Base-by-base conservation (phyloP, 1,140 invertebrate species). In the Batillaria attramentaria region DNA sequence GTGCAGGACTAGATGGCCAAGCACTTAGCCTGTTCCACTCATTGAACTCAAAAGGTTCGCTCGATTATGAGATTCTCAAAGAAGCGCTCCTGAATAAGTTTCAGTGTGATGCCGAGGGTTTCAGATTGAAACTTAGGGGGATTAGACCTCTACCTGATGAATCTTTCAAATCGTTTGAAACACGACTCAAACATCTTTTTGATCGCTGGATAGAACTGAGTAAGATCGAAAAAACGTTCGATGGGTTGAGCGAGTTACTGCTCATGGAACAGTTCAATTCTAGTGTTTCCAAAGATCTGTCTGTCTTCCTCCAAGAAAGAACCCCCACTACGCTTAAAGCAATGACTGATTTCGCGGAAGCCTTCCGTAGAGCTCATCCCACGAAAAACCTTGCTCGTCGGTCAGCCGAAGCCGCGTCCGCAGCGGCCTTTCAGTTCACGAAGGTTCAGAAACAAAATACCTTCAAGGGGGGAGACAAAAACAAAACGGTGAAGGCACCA, bases 81-180 rank as follows among this genome's bases (percentile, higher is more conserved):
- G n/a, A 57, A 73, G 8, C 46, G 3, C n/a, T 73, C 35, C 18
- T 73, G 33, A 16, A 0, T 0, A 54, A 37, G 37, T 73, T 54
- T 60, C 72, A 73, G n/a, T 73, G 72, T 35, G 37, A 28, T 2
- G 41, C 33, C 8, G 72, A 73, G 2, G 72, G 72, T 33, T 73
- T 24, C 33, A 31, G 46, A 37, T 31, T 57, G n/a, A 57, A 37
- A 33, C 57, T 73, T 28, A 57, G 72, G 24, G 18, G 35, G 33
- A 31, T n/a, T n/a, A 31, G 24, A 28, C 72, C 72, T 4, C 31
- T 57, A 35, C 41, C 24, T 16, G 43, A 46, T 28, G 70, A 72
- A 24, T 43, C 41, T 3, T 33, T 72, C 8, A 13, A 13, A 0
- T n/a, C 70, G n/a, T 72, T 46, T 33, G 6, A 31, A 33, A 50